These are phyloP conservation scores for Salticus scenicus DNA, from an alignment of 2,888 invertebrate genomes.

Conservation along the genomic window DNA sequence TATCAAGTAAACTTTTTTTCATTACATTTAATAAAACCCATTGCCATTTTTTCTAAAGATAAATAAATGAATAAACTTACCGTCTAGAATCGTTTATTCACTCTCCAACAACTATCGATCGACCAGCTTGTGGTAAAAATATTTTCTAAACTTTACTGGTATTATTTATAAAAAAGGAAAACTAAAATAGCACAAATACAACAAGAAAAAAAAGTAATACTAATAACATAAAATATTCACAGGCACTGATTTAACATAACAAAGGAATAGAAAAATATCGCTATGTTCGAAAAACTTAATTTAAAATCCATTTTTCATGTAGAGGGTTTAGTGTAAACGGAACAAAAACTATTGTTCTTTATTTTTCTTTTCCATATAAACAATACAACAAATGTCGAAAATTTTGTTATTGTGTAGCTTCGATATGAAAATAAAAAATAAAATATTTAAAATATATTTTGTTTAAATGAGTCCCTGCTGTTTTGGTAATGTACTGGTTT, in stretches of 20 bases:
- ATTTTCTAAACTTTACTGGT: neutral
- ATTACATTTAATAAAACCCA: neutral
- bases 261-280: neutral
- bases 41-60: neutral
- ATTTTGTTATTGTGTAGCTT: neutral
- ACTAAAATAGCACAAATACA: neutral
- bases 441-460: neutral
- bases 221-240: neutral
- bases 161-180: neutral
- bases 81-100: neutral
- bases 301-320: slow-evolving; percentile 45
- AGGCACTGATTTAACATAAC: slow-evolving; percentile 15
- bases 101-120: neutral
- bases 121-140: neutral
- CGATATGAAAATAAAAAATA: neutral
- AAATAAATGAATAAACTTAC: neutral
- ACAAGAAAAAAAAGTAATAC: neutral
- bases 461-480: neutral
- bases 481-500: neutral
- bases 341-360: slow-evolving; percentile 1
- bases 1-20: slow-evolving; percentile 1
- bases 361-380: neutral
- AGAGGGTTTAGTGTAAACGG: slow-evolving; percentile 18
- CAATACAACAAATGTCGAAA: neutral
- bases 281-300: slow-evolving; percentile 30